These are phyloP conservation scores for Nebria ingens DNA, from an alignment of 1,140 invertebrate genomes.

Conservation along the genomic window DNA sequence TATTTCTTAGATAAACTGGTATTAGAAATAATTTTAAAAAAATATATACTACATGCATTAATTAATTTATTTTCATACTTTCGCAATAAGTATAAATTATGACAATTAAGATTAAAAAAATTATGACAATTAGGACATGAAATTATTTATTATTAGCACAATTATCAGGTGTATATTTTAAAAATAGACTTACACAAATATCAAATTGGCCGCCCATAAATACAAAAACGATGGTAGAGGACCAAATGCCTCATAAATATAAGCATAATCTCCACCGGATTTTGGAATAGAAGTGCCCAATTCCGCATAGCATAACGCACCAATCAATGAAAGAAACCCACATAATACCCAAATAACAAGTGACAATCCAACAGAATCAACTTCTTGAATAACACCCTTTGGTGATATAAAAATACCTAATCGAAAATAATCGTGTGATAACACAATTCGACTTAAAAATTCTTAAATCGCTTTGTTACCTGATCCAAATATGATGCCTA, in stretches of 20 bases:
- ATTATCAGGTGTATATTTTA: slow-evolving; percentile 8
- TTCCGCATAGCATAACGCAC: slow-evolving; percentile 92
- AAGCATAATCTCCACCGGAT: slow-evolving; percentile 89
- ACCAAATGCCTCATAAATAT: slow-evolving; percentile 86
- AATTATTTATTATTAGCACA: too few species aligned
- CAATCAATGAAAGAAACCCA: slow-evolving; percentile 77
- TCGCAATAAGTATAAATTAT: too few species aligned
- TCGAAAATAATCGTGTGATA: slow-evolving; percentile 16
- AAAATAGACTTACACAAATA: slow-evolving; percentile 74
- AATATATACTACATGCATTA: too few species aligned
- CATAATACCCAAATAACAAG: slow-evolving; percentile 83
- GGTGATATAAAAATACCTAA: slow-evolving; percentile 90
- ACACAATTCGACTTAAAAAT: neutral
- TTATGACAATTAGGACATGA: too few species aligned
- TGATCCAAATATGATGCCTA: slow-evolving; percentile 83
- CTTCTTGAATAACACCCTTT: slow-evolving; percentile 80
- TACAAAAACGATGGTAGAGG: slow-evolving; percentile 87
- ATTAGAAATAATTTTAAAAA: too few species aligned
- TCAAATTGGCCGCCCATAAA: slow-evolving; percentile 78
- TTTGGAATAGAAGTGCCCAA: slow-evolving; percentile 72
- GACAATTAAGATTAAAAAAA: too few species aligned
- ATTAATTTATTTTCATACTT: too few species aligned
- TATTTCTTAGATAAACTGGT: too few species aligned
- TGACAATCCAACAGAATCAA: slow-evolving; percentile 77
- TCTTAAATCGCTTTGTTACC: slow-evolving; percentile 36